Base-by-base conservation (phyloP, 2,113 vertebrate genomes). In the Nothobranchius furzeri region DNA sequence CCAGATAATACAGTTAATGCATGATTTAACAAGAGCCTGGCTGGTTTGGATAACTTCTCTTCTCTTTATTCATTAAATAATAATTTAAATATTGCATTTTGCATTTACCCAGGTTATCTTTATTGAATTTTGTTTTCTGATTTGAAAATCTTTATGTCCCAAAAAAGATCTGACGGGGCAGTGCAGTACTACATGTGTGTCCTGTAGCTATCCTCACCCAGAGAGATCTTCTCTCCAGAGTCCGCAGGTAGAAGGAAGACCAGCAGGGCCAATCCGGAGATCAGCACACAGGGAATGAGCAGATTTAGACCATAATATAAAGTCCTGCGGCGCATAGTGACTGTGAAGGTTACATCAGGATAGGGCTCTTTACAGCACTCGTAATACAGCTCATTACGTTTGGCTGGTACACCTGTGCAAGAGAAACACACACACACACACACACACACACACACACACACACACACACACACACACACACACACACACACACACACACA, bases 351-450 rank as follows among this genome's bases (percentile, higher is more conserved):
- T 62, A 96, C 94, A 0, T 95, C 95, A 8, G 95, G 94, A 65
- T 96, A 96, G 0, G 95, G 95, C 57, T 95, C 95, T 80, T 95
- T 94, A 64, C 95, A 96, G 87, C 95, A 95, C 0, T 96, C 95
- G 3, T 95, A 96, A 71, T 95, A 94, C 24, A 93, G 61, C 88
- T 95, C 95, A 40, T 95, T 95, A 58, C 94, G 94, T 85, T 95
- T 95, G 7, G 93, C 94, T 58, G 94, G 94, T 3, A 95, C 93
- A 84, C 92, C 95, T 95, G 80, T 15, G 67, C 65, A 15, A 55
- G 14, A 53, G 13, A 46, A 4, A 15, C 37, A 78, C 30, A 69
- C 43, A 60, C 37, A 40, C 37, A 40, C 37, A 40, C 6, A 9
- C 37, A 30, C 25, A 30, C n/a, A n/a, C n/a, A n/a, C n/a, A 15